These are phyloP conservation scores for Pomacea maculata DNA, from an alignment of 1,140 invertebrate species.

Conservation along the genomic window DNA sequence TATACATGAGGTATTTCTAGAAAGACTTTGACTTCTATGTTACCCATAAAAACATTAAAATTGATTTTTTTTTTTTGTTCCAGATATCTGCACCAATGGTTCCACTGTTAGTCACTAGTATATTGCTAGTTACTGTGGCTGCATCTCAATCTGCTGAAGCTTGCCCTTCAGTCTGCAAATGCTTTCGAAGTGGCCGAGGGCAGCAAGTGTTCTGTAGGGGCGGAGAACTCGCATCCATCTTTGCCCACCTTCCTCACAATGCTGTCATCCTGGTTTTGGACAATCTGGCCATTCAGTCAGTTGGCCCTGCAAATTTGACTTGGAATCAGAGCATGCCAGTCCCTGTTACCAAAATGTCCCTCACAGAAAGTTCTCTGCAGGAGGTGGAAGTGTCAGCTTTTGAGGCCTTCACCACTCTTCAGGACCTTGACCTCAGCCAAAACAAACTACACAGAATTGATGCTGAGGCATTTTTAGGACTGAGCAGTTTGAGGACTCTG, in stretches of 20 bases:
- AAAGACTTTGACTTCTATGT: not conserved
- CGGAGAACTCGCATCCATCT: slow-evolving; percentile 6
- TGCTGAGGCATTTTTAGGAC: slow-evolving; percentile 35
- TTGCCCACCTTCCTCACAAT: slow-evolving; percentile 8
- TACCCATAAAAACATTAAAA: not conserved
- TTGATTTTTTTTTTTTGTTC: slow-evolving; percentile 2
- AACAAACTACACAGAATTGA: slow-evolving; percentile 39
- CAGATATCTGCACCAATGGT: not conserved
- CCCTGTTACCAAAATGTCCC: slow-evolving; percentile 13
- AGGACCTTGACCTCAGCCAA: slow-evolving; percentile 38
- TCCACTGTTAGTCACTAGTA: not conserved
- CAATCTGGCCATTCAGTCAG: not conserved
- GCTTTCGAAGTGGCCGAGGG: slow-evolving; percentile 8
- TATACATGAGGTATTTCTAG: too few species aligned
- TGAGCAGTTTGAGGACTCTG: slow-evolving; percentile 29
- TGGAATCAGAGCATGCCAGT: not conserved
- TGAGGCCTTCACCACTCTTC: slow-evolving; percentile 23
- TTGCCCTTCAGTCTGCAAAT: slow-evolving; percentile 19
- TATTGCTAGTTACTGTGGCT: not conserved
- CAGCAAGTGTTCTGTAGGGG: slow-evolving; percentile 14
- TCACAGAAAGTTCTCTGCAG: slow-evolving; percentile 33
- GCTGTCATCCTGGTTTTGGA: not conserved
- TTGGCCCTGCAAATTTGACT: slow-evolving; percentile 26
- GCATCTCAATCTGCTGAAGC: not conserved
- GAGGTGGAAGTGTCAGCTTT: slow-evolving; percentile 36